Base-by-base conservation (phyloP, 92 coral and sea anemone genomes). In the Galaxea fascicularis region DNA sequence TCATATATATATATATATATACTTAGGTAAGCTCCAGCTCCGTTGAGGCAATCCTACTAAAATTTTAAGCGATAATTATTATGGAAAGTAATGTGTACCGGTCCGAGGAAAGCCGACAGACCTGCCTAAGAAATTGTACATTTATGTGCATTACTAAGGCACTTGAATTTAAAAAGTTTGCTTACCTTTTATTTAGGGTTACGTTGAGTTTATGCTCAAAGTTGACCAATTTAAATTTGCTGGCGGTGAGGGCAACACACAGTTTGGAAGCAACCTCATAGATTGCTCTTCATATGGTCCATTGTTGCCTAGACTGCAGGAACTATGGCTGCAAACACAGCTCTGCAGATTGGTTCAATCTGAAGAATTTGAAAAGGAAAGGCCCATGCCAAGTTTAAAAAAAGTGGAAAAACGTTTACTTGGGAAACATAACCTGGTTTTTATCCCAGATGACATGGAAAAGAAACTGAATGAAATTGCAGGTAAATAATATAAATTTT, bases 191-290 rank as follows among this genome's bases (percentile, higher is more conserved):
- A 14, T 72, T 57, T 54, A 89, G 93, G 90, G 76, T 9, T 22
- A 28, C 27, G 71, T 69, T 10, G 93, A 89, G 79, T 89, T 89
- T 56, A 1, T 89, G 13, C 65, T 89, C 5, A 57, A 74, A 14
- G 83, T 89, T 27, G 79, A 89, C 10, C 11, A 85, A 26, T 89
- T 89, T 59, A 89, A 73, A 57, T 89, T 73, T 80, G 90, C 73
- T 28, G 93, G 93, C 20, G 93, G 79, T 9, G 93, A 80, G 17
- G 93, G 93, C 1, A 85, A 89, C 86, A 65, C 77, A 1, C 93
- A 80, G 27, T 89, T 89, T 79, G 90, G 85, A 6, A 65, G 73
- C 8, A 39, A 89, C 20, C 20, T 89, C 25, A 24, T 46, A 16
- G 71, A 85, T 49, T 64, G 90, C 24, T 54, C 71, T 9, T 27